These are phyloP conservation scores for Plotosus lineatus DNA, from an alignment of 2,113 vertebrate species.

Conservation along the genomic window DNA sequence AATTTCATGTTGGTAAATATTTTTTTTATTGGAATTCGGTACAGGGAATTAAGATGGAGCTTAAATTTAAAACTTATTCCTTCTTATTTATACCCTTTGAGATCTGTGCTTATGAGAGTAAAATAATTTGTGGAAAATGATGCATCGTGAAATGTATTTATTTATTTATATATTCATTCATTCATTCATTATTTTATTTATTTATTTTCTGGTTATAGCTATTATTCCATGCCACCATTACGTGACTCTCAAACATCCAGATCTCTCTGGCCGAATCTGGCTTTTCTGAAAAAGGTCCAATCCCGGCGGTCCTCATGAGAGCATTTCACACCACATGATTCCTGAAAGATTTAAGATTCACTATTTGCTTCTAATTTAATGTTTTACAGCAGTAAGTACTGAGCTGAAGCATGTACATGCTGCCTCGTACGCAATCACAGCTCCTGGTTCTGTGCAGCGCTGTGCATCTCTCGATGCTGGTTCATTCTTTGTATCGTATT, in stretches of 20 bases:
- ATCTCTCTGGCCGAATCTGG: neutral
- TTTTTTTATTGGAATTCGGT: too few relatives aligned
- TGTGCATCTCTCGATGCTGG: neutral
- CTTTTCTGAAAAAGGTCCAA: neutral
- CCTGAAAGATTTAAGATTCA: neutral
- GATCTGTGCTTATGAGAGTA: neutral
- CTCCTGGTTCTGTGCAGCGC: neutral
- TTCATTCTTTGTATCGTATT: constrained; percentile 3
- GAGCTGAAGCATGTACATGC: neutral
- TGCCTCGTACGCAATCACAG: neutral
- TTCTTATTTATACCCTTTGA: too few relatives aligned
- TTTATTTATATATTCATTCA: too few relatives aligned
- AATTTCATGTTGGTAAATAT: neutral
- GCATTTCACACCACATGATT: neutral
- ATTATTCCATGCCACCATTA: neutral
- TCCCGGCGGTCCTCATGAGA: neutral
- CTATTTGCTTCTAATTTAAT: too few relatives aligned
- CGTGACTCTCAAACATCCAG: neutral
- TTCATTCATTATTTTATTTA: too few relatives aligned
- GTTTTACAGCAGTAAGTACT: neutral
- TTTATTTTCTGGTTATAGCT: neutral
- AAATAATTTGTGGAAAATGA: neutral
- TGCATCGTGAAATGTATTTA: too few relatives aligned
- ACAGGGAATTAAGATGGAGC: too few relatives aligned
- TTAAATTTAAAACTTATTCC: too few relatives aligned